phyloP scores from a whole-genome alignment of 2,888 invertebrate genomes.

The Acrobeloides nanus region DNA sequence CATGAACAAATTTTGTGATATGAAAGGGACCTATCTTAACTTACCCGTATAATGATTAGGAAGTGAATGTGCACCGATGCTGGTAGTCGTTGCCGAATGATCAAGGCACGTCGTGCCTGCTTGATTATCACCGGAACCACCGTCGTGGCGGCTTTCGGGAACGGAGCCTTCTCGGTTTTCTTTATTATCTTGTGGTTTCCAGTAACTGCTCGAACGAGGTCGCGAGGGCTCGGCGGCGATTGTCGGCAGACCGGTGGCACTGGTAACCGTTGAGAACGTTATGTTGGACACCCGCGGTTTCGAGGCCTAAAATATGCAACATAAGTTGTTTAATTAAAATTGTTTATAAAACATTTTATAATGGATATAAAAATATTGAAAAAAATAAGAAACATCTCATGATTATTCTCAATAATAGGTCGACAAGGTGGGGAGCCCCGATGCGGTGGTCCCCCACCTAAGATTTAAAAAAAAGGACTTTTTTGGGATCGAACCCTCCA shows the following conservation, averaged over 20 bases:
- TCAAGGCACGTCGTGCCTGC: not conserved
- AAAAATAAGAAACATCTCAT: too few species aligned
- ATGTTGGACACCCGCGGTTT: slow-evolving; percentile 52
- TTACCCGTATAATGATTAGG: slow-evolving; percentile 2
- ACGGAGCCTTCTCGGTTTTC: not conserved
- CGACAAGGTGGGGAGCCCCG: too few species aligned
- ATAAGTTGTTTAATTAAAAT: too few species aligned
- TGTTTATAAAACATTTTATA: too few species aligned
- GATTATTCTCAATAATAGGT: too few species aligned
- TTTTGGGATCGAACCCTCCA: too few species aligned
- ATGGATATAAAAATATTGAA: too few species aligned
- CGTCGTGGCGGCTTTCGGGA: not conserved
- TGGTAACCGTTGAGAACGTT: slow-evolving; percentile 59
- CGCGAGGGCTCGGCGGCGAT: slow-evolving; percentile 61
- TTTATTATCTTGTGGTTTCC: slow-evolving; percentile 16
- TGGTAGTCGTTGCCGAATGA: not conserved
- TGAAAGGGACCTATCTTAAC: too few species aligned
- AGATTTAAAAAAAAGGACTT: too few species aligned
- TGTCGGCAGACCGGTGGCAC: slow-evolving; percentile 58
- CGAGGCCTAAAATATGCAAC: slow-evolving; percentile 50
- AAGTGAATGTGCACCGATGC: not conserved
- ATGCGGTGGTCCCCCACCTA: too few species aligned
- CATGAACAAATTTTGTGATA: too few species aligned
- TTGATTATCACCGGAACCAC: not conserved
- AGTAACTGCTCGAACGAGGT: slow-evolving; percentile 49